Conservation (phyloP, 2,113 vertebrate species). For the Colistium nudipinnis region DNA sequence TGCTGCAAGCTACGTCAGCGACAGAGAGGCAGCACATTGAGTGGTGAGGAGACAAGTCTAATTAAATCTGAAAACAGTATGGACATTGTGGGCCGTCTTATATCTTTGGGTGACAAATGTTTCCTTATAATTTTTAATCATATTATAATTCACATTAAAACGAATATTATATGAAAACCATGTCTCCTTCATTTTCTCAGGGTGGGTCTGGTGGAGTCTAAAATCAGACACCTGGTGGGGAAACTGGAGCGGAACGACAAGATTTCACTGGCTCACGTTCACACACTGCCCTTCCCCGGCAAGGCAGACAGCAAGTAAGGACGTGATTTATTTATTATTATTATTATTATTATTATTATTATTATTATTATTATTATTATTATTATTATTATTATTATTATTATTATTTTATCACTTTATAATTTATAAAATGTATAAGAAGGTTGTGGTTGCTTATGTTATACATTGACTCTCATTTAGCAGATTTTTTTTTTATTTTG, state of each 20-base stretch:
- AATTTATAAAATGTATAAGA: no score
- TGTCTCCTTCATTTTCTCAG: constrained; percentile 36
- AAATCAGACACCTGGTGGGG: constrained; percentile 91
- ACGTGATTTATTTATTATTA: neutral
- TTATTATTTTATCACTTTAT: no score
- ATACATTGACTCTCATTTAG: neutral
- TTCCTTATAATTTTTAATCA: no score
- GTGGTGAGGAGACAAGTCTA: constrained; percentile 88
- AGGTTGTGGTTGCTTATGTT: neutral
- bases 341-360: no score
- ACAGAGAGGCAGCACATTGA: constrained; percentile 65
- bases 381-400: no score
- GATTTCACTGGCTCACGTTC: constrained; percentile 84
- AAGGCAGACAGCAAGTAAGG: constrained; percentile 47
- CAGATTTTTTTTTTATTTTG: no score
- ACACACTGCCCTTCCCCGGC: constrained; percentile 87
- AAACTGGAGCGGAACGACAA: constrained; percentile 89
- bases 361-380: no score
- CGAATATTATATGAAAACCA: constrained; percentile 26
- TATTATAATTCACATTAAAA: no score
- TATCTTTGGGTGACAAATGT: neutral
- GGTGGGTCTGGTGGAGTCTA: constrained; percentile 84
- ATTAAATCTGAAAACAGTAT: constrained; percentile 9
- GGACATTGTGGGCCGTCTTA: no score
- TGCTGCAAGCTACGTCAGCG: constrained; percentile 88